These are phyloP conservation scores for Meda fulgida DNA, from an alignment of 2,797 vertebrate genomes.

Conservation along the genomic window DNA sequence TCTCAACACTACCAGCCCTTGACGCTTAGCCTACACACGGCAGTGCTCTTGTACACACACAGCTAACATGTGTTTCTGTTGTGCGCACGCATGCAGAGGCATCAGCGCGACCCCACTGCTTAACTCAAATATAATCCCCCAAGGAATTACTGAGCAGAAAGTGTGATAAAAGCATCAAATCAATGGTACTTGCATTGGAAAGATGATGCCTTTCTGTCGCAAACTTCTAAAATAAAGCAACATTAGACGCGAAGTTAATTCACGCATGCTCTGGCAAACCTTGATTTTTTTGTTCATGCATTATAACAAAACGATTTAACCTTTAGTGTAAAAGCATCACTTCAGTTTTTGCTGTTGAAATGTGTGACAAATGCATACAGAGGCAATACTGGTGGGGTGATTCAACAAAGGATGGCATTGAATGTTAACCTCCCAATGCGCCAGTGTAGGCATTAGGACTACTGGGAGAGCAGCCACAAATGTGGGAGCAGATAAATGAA, in stretches of 20 bases:
- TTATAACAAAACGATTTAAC: not conserved
- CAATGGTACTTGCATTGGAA: not conserved
- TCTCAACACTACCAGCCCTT: slow-evolving; percentile 59
- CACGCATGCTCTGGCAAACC: slow-evolving; percentile 19
- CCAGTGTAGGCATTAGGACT: slow-evolving; percentile 67
- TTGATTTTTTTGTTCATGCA: slow-evolving; percentile 10
- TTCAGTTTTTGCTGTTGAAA: slow-evolving; percentile 8
- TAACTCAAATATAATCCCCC: slow-evolving; percentile 82
- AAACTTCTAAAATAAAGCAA: not conserved
- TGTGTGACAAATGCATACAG: slow-evolving; percentile 39
- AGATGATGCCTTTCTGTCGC: not conserved
- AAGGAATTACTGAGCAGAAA: slow-evolving; percentile 21
- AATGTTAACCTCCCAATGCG: slow-evolving; percentile 81
- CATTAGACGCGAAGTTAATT: not conserved
- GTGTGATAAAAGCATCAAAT: slow-evolving; percentile 6
- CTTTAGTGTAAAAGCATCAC: slow-evolving; percentile 9
- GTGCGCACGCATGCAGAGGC: slow-evolving; percentile 63
- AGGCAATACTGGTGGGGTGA: slow-evolving; percentile 36
- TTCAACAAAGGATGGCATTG: slow-evolving; percentile 83
- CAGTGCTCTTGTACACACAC: slow-evolving; percentile 60
- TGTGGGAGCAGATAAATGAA: slow-evolving; percentile 83
- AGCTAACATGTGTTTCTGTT: slow-evolving; percentile 80
- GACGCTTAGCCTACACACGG: not conserved
- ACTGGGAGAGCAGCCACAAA: slow-evolving; percentile 74
- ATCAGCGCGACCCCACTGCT: slow-evolving; percentile 84